phyloP scores from a whole-genome alignment of 2,113 vertebrate genomes.

The Oreotrochilus melanogaster region DNA sequence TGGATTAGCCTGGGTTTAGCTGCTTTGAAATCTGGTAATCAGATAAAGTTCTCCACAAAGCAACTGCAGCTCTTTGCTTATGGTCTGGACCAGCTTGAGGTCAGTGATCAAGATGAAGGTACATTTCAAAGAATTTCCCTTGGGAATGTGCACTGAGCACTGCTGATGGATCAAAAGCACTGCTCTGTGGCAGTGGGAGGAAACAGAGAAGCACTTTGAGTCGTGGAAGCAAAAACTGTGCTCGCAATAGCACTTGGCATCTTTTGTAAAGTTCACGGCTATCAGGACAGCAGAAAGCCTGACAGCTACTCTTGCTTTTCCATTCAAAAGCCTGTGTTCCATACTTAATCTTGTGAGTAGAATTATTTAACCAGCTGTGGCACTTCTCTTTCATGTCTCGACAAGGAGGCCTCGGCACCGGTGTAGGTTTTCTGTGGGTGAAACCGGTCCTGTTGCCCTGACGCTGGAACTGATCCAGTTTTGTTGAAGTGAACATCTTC shows the following conservation, averaged over 20 bases:
- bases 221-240: constrained; percentile 31
- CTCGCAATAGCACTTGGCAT: constrained; percentile 48
- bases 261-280: constrained; percentile 33
- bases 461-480: constrained; percentile 17
- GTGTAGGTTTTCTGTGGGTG: constrained; percentile 33
- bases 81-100: constrained; percentile 46
- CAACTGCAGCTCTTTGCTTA: constrained; percentile 59
- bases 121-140: constrained; percentile 77
- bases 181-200: constrained; percentile 39
- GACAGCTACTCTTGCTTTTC: constrained; percentile 17
- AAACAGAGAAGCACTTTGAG: constrained; percentile 51
- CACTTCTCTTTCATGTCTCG: constrained; percentile 58
- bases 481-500: constrained; percentile 1
- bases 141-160: constrained; percentile 55
- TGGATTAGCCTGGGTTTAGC: constrained; percentile 63
- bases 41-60: constrained; percentile 71
- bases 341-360: constrained; percentile 48
- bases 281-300: constrained; percentile 22
- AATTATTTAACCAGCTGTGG: constrained; percentile 67
- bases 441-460: background rate
- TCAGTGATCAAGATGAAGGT: constrained; percentile 77
- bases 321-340: background rate
- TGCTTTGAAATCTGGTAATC: constrained; percentile 81
- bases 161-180: constrained; percentile 71
- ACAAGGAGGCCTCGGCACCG: background rate